Base-by-base conservation (phyloP, 2,797 vertebrate genomes). In the Mormyrus hasselquistii region DNA sequence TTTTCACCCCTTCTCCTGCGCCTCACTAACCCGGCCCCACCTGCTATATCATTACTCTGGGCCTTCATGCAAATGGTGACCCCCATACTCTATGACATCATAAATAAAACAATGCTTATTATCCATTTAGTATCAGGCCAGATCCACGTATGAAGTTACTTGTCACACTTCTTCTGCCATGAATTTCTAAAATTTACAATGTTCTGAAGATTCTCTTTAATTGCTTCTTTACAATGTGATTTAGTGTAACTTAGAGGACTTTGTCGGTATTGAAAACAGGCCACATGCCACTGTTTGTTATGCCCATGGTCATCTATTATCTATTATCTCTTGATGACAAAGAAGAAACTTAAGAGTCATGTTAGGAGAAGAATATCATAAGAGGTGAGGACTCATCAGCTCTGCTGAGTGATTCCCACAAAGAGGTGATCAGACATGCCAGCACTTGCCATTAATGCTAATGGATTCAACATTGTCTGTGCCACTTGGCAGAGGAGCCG, bases 11-110 rank as follows among this genome's bases (percentile, higher is more conserved):
- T 92, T 94, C 96, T 94, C 95, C 95, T 95, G 95, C 94, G 96
- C 95, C 95, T 95, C 94, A 95, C 95, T 94, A 96, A 96, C 96
- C 96, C 96, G 96, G 96, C 95, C 96, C 96, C 96, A 95, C 95
- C 96, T 85, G 87, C 55, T 88, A 96, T 96, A 96, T 96, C 96
- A 96, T 96, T 95, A 96, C 96, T 96, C 95, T 95, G 96, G 73
- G 96, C 96, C 95, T 90, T 90, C 93, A 92, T 94, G 90, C 90
- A 92, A 94, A 94, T 94, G 93, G 94, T 95, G 95, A 96, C 94
- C 96, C 95, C 93, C 94, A 94, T 95, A 94, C 94, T 95, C 94
- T 94, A 96, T 95, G 95, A 95, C 95, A 96, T 95, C 95, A 96
- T 96, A 96, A 97, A 97, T 95, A 96, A 96, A 96, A 92, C 86